Evolutionary conservation across 1,140 invertebrate species (phyloP), one percentile per base, ranked within the genome.

Genomic region (Lordiphosa stackelbergi): DNA sequence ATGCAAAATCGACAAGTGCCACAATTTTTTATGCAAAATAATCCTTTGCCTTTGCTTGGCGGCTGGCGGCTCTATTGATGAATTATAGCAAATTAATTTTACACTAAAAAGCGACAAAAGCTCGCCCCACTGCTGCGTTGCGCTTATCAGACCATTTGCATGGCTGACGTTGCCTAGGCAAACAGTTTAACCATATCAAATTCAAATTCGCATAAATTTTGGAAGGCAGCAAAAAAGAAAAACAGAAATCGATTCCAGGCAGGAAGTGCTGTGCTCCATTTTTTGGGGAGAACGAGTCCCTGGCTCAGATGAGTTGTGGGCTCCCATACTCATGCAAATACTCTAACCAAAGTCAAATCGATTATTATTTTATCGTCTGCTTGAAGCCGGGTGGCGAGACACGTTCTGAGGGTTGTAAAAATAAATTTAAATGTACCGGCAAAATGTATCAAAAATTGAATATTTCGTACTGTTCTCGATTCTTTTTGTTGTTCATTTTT

Each of bases 51-150:
- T 38, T 52, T 35, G 48, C 36, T 36, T 40, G 24, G 28, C 36
- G 52, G 24, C 49, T 40, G 24, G 28, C 36, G 52, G 24, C 49
- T 53, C 49, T 53, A 78, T 78, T 78, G 73, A 78, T 78, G 73
- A 78, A 78, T 78, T 78, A 78, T 78, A 78, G 74, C 69, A 73
- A 78, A 78, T 78, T 78, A 78, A 78, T 78, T 78, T 78, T 78
- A 61, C 73, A 78, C 73, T 65, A 69, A 77, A 78, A 69, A 58
- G 73, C 66, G 73, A 69, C 65, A 78, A 49, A 60, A 43, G 66
- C 56, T 69, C 11, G 36, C 51, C 45, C n/a, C 34, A 49, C 28
- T 37, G 16, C 28, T 37, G 16, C 51, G 45, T 8, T 51, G 38
- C 42, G 56, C 66, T 77, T 77, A 77, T 77, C 73, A 73, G 57